Percentiles rank a stretch among this genome's conserved stretches.
phyloP scores from a whole-genome alignment of 2,113 vertebrate genomes.

The Ophiodon elongatus region DNA sequence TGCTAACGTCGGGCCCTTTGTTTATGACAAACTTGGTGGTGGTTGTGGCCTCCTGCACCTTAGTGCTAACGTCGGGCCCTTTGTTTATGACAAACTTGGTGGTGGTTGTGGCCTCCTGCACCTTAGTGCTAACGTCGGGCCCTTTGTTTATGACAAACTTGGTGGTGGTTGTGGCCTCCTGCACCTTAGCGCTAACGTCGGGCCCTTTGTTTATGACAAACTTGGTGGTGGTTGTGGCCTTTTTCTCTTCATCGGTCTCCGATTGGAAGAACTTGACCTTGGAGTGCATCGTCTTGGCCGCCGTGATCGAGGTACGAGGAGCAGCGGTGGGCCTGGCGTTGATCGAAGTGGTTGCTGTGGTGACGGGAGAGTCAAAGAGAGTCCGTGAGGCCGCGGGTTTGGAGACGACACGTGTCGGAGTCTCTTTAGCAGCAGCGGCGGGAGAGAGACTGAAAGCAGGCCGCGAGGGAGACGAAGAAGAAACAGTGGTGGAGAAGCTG shows the following conservation, averaged over 20 bases:
- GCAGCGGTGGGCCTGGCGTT: slow-evolving; percentile 16
- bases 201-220: slow-evolving; percentile 24
- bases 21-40: not conserved
- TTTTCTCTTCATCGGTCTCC: slow-evolving; percentile 25
- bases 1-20: not conserved
- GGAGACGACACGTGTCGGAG: not conserved
- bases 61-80: not conserved
- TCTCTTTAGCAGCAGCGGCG: slow-evolving; percentile 8
- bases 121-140: not conserved
- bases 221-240: not conserved
- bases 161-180: not conserved
- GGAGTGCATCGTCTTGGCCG: slow-evolving; percentile 84
- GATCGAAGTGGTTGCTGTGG: slow-evolving; percentile 16
- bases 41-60: slow-evolving; percentile 24
- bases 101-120: slow-evolving; percentile 14
- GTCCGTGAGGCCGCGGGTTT: not conserved
- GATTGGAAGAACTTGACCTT: slow-evolving; percentile 85
- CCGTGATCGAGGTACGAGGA: slow-evolving; percentile 49
- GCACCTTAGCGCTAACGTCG: not conserved
- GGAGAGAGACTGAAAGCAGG: slow-evolving; percentile 3
- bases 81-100: slow-evolving; percentile 8
- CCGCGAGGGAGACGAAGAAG: slow-evolving; percentile 15
- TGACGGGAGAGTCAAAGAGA: not conserved
- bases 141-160: slow-evolving; percentile 25
- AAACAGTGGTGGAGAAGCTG: slow-evolving; percentile 8